phyloP scores from a whole-genome alignment of 2,797 vertebrate species.

The Furcifer pardalis region DNA sequence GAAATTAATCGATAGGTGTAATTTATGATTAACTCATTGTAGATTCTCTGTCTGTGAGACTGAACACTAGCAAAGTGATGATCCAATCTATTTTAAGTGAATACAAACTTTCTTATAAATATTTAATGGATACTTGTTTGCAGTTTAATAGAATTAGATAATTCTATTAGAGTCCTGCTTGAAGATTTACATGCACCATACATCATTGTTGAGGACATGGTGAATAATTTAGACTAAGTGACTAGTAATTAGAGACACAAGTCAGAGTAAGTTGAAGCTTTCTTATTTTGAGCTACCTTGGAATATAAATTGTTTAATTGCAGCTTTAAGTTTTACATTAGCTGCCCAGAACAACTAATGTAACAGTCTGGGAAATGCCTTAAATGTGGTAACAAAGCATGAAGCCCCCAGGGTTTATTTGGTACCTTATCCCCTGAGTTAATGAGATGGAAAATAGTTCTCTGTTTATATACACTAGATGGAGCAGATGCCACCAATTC shows the following conservation, averaged over 20 bases:
- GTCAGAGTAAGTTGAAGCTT: conserved; percentile 63
- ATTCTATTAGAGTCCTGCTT: conserved; percentile 79
- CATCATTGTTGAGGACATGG: conserved; percentile 69
- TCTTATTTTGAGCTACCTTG: conserved; percentile 56
- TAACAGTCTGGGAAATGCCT: conserved; percentile 67
- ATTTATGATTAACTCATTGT: conserved; percentile 68
- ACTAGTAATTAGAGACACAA: conserved; percentile 75
- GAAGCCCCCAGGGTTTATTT: conserved; percentile 74
- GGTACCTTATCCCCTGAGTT: conserved; percentile 77
- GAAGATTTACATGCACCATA: conserved; percentile 74
- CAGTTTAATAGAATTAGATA: conserved; percentile 82
- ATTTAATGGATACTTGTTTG: conserved; percentile 79
- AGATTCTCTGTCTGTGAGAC: conserved; percentile 32
- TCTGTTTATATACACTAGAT: conserved; percentile 80
- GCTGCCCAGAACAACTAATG: conserved; percentile 61
- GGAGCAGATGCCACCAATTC: conserved; percentile 80
- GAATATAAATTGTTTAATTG: conserved; percentile 52
- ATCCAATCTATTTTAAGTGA: conserved; percentile 72
- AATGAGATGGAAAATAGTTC: conserved; percentile 82
- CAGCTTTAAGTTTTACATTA: conserved; percentile 51
- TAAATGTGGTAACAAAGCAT: conserved; percentile 70
- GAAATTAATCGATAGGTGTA: conserved; percentile 71
- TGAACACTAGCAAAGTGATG: conserved; percentile 67
- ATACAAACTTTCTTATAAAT: conserved; percentile 78
- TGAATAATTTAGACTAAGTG: conserved; percentile 82